These are phyloP conservation scores for Drosophila aff. DNA, from an alignment of 1,140 invertebrate species.

Conservation along the genomic window DNA sequence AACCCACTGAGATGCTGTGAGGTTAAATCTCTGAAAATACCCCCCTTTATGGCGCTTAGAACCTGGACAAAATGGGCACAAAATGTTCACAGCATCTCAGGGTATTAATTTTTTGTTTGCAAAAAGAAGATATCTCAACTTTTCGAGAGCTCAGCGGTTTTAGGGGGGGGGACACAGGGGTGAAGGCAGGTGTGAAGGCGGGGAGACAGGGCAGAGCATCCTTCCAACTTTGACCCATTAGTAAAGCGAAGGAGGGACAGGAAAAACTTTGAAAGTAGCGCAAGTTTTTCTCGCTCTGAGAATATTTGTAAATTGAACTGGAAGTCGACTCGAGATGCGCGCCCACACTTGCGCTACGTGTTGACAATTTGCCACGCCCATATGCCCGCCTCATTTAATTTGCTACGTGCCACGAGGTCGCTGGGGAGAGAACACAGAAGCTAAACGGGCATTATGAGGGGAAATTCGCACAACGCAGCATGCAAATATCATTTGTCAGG, in stretches of 20 bases:
- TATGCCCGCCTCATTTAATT: conserved; percentile 70
- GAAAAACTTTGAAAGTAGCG: conserved; percentile 64
- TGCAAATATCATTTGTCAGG: conserved; percentile 64
- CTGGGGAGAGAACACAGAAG: background rate
- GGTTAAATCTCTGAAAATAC: conserved; percentile 28
- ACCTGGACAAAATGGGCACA: conserved; percentile 31
- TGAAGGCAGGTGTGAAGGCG: background rate
- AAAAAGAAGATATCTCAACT: conserved; percentile 53
- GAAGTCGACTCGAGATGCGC: conserved; percentile 45
- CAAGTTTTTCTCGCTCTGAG: conserved; percentile 62
- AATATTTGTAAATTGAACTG: conserved; percentile 77
- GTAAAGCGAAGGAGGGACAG: conserved; percentile 14
- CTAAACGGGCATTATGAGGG: conserved; percentile 38
- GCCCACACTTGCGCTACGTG: conserved; percentile 55
- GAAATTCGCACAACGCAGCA: conserved; percentile 57
- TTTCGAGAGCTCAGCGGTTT: conserved; percentile 66
- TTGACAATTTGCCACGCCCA: conserved; percentile 69
- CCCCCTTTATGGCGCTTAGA: conserved; percentile 15
- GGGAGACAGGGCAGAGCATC: conserved; percentile 41
- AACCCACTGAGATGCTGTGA: conserved; percentile 19
- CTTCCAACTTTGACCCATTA: conserved; percentile 78
- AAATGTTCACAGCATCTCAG: conserved; percentile 55
- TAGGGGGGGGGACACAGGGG: background rate
- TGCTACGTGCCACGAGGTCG: conserved; percentile 54
- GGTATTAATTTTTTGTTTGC: conserved; percentile 27